A percentile compares a stretch with the other conserved stretches of the same genome.
These are phyloP conservation scores for Phorcus lineatus DNA, from an alignment of 2,888 invertebrate species.

Conservation along the genomic window DNA sequence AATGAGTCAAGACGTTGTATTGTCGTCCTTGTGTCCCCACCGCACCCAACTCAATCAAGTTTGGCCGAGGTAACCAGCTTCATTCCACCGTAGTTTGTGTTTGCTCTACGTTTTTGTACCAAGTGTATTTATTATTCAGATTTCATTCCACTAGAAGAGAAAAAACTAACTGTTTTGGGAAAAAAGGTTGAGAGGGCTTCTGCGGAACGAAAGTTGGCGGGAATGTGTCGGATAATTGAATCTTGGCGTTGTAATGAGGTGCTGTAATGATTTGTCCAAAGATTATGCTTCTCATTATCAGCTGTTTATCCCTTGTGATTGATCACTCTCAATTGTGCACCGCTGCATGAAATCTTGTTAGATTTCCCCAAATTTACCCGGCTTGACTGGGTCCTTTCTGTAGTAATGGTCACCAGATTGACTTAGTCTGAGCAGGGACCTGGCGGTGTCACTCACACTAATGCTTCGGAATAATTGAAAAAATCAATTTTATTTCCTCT, in stretches of 20 bases:
- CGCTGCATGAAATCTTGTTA: constrained; percentile 13
- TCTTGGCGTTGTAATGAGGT: constrained; percentile 5
- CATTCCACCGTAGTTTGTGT: not conserved
- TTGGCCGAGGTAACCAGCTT: not conserved
- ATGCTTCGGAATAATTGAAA: constrained; percentile 3
- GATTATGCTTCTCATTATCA: constrained; percentile 13
- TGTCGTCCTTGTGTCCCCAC: not conserved
- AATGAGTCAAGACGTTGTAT: not conserved
- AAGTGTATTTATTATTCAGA: constrained; percentile 5
- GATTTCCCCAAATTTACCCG: constrained; percentile 1
- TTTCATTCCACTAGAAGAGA: not conserved
- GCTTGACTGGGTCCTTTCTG: not conserved
- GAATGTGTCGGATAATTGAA: constrained; percentile 1
- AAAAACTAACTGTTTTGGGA: no score
- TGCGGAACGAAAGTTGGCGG: not conserved
- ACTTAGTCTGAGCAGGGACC: not conserved
- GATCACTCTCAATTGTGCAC: constrained; percentile 1
- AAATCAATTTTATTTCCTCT: constrained; percentile 19
- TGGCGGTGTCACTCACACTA: constrained; percentile 2
- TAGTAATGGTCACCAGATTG: not conserved
- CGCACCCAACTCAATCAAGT: not conserved
- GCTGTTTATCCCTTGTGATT: not conserved
- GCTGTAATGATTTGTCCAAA: constrained; percentile 8
- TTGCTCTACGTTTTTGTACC: not conserved
- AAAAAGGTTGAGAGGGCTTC: not conserved